Percentiles rank a stretch among this genome's conserved stretches.
Evolutionary conservation across 2,888 invertebrate species (phyloP).

Genomic region (Brenthis hecate): DNA sequence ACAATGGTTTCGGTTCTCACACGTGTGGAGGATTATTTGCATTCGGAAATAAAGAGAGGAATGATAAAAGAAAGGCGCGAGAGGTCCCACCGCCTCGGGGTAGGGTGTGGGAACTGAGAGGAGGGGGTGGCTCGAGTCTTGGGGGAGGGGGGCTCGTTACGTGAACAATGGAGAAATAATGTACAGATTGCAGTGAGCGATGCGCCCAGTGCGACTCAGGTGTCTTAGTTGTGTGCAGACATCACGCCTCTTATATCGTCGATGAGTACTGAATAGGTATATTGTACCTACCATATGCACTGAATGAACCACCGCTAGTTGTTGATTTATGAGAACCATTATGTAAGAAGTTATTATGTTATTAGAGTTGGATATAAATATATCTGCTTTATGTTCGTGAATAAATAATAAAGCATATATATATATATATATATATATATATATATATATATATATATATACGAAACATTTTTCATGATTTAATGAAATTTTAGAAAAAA

Average conservation of each 20-base stretch:
- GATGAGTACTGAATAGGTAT: constrained; percentile 3
- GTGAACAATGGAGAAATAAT: constrained; percentile 83
- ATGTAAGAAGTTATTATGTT: neutral
- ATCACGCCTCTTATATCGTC: constrained; percentile 53
- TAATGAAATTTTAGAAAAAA: no score
- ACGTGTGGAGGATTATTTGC: constrained; percentile 84
- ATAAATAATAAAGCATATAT: no score
- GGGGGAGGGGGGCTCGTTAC: constrained; percentile 78
- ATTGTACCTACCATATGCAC: constrained; percentile 7
- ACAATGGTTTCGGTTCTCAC: constrained; percentile 84
- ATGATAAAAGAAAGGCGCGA: constrained; percentile 83
- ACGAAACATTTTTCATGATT: no score
- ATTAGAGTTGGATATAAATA: neutral
- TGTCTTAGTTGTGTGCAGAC: constrained; percentile 74
- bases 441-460: no score
- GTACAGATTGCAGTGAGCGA: constrained; percentile 83
- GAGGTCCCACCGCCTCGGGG: constrained; percentile 80
- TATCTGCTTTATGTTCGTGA: no score
- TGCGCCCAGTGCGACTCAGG: constrained; percentile 81
- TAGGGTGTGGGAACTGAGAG: constrained; percentile 72
- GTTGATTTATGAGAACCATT: constrained; percentile 2
- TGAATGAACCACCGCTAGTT: neutral
- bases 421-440: no score
- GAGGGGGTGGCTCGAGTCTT: constrained; percentile 52
- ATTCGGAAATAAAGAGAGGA: constrained; percentile 83